phyloP scores from a whole-genome alignment of 2,797 vertebrate genomes.

The Avahi laniger region DNA sequence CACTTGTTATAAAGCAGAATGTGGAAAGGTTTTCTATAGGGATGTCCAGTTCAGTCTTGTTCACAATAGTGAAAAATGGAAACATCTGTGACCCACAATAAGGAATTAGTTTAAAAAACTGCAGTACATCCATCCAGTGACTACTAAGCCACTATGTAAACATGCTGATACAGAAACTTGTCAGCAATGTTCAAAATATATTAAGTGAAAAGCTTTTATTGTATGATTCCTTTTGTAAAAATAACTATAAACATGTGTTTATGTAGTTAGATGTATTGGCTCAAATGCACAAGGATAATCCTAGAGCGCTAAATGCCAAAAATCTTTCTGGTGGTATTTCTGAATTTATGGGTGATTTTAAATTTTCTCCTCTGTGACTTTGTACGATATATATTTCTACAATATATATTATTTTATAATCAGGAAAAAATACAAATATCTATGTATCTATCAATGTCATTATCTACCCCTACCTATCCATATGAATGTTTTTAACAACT shows the following conservation, averaged over 20 bases:
- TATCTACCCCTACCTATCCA: neutral
- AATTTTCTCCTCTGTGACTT: neutral
- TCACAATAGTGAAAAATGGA: neutral
- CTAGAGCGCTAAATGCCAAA: neutral
- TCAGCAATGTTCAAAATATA: neutral
- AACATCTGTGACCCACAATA: neutral
- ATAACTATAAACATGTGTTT: neutral
- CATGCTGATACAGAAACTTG: neutral
- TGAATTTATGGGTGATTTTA: slow-evolving; percentile 1
- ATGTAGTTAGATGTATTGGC: neutral
- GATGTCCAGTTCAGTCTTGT: neutral
- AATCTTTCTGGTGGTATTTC: neutral
- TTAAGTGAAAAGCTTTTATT: neutral
- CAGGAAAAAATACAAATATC: neutral
- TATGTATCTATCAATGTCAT: neutral
- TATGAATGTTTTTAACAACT: neutral
- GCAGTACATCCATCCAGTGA: neutral
- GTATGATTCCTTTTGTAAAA: neutral
- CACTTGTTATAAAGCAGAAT: neutral
- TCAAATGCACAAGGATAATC: neutral
- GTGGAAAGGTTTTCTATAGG: neutral
- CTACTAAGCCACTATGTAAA: neutral
- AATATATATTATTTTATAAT: neutral
- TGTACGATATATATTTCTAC: neutral
- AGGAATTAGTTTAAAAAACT: neutral